phyloP scores from a whole-genome alignment of 2,888 invertebrate genomes.

The Lobophora halterata region DNA sequence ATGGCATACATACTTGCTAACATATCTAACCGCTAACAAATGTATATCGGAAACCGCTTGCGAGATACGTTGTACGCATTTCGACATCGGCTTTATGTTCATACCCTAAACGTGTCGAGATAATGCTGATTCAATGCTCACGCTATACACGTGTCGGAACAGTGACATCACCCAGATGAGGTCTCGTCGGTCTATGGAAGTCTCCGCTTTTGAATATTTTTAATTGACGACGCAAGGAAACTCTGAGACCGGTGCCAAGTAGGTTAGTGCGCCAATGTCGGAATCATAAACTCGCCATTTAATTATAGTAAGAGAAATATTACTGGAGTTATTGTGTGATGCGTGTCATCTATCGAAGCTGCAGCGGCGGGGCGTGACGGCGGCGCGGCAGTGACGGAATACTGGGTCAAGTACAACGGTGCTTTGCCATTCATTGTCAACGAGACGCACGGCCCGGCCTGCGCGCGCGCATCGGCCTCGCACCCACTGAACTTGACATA shows the following conservation, averaged over 20 bases:
- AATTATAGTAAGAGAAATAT: constrained; percentile 49
- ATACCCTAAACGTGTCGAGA: constrained; percentile 50
- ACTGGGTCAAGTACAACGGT: constrained; percentile 80
- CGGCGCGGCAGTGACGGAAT: constrained; percentile 61
- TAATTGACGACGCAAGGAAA: constrained; percentile 65
- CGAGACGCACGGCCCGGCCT: constrained; percentile 37
- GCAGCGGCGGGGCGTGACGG: constrained; percentile 45
- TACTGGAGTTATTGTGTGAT: constrained; percentile 43
- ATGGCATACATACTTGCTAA: constrained; percentile 58
- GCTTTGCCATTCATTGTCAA: constrained; percentile 79
- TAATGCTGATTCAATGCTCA: constrained; percentile 43
- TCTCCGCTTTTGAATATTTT: constrained; percentile 47
- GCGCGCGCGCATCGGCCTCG: constrained; percentile 63
- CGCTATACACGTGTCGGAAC: constrained; percentile 44
- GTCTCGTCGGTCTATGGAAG: constrained; percentile 30
- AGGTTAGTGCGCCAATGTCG: constrained; percentile 75
- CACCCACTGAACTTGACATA: constrained; percentile 74
- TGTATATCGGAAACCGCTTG: constrained; percentile 68
- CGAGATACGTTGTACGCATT: constrained; percentile 67
- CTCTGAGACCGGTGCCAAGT: constrained; percentile 60
- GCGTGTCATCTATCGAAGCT: constrained; percentile 60
- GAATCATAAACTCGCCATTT: constrained; percentile 56
- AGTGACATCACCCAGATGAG: constrained; percentile 54
- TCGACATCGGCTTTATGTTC: constrained; percentile 50
- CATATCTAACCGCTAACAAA: constrained; percentile 60